A percentile compares a stretch with the other conserved stretches of the same genome.
Evolutionary conservation across 2,888 invertebrate genomes (phyloP).

Genomic region (Omphaloscelis lunosa): DNA sequence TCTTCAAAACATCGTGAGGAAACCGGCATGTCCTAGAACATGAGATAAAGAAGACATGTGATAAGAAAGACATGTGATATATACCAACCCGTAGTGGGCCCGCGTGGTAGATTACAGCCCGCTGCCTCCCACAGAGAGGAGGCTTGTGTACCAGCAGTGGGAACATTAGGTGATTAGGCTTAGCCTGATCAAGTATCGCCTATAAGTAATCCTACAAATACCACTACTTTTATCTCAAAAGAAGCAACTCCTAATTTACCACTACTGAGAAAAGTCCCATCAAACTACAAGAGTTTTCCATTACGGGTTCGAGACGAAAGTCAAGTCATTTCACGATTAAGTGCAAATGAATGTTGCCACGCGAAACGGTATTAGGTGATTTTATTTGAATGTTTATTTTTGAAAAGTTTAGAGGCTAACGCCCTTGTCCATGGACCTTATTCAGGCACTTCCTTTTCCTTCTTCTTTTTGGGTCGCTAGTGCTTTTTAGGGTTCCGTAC

Average conservation of each 20-base stretch:
- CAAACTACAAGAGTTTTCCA: conserved; percentile 64
- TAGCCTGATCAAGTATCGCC: conserved; percentile 1
- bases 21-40: too few species aligned
- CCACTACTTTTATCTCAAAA: conserved; percentile 2
- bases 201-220: not conserved
- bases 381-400: conserved; percentile 29
- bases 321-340: conserved; percentile 54
- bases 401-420: not conserved
- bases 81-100: too few species aligned
- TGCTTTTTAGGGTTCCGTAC: too few species aligned
- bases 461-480: too few species aligned
- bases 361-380: conserved; percentile 15
- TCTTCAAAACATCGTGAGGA: too few species aligned
- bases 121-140: too few species aligned
- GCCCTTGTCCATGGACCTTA: not conserved
- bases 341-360: conserved; percentile 56
- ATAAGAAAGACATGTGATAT: too few species aligned
- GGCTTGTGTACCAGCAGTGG: too few species aligned
- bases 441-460: not conserved
- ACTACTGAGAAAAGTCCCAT: conserved; percentile 16
- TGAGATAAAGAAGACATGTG: too few species aligned
- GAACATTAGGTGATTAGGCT: too few species aligned
- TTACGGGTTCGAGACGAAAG: conserved; percentile 47
- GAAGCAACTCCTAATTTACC: conserved; percentile 22
- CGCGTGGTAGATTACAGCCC: too few species aligned